phyloP scores from a whole-genome alignment of 2,797 vertebrate genomes.

The Semotilus atromaculatus region DNA sequence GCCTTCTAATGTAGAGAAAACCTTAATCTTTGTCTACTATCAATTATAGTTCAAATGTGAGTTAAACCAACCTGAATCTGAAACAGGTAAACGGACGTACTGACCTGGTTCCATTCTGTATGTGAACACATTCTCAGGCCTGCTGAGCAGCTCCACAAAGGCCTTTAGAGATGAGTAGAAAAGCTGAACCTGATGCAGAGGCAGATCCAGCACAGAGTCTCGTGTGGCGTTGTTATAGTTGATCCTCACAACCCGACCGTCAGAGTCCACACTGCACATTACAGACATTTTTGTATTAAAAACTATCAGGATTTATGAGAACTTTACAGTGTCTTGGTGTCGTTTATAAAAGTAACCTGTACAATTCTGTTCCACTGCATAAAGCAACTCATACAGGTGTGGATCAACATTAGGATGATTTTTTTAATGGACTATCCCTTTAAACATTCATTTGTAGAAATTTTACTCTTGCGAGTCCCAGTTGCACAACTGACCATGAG shows the following conservation, averaged over 20 bases:
- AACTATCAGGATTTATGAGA: background rate
- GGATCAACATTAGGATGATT: background rate
- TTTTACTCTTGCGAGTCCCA: background rate
- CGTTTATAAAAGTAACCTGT: background rate
- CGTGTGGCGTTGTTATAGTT: slow-evolving; percentile 96
- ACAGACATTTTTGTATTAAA: slow-evolving; percentile 1
- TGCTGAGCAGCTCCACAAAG: slow-evolving; percentile 84
- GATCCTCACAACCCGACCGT: slow-evolving; percentile 81
- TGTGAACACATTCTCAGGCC: slow-evolving; percentile 79
- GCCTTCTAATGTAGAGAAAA: background rate
- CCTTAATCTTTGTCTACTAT: background rate
- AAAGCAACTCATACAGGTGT: background rate
- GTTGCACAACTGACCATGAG: slow-evolving; percentile 65
- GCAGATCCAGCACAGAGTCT: slow-evolving; percentile 88
- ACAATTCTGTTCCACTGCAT: background rate
- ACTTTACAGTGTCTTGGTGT: background rate
- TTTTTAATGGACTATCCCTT: background rate
- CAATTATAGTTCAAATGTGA: background rate
- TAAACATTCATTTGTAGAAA: background rate
- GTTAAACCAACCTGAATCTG: background rate
- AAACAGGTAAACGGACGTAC: background rate
- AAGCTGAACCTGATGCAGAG: slow-evolving; percentile 85
- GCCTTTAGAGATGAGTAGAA: slow-evolving; percentile 90
- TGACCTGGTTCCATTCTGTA: slow-evolving; percentile 92
- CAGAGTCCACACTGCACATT: slow-evolving; percentile 78